These are phyloP conservation scores for Drosophila vallismaia DNA, from an alignment of 2,888 invertebrate species.

Conservation along the genomic window DNA sequence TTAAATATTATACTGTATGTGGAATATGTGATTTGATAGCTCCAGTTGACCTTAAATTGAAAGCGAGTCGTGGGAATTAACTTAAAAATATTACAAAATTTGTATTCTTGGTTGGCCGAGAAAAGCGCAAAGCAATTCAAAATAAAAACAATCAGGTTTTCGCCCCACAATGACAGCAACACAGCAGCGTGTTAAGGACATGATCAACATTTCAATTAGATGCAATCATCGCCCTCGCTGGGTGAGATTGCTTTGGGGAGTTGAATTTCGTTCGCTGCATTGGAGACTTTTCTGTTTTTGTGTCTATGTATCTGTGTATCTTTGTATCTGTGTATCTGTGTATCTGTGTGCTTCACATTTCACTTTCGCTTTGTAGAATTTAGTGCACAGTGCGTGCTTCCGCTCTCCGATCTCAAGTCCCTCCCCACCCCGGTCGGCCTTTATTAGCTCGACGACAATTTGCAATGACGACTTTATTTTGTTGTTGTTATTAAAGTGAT, in stretches of 20 bases:
- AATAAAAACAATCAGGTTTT: conserved; percentile 22
- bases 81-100: too few species aligned
- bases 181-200: conserved; percentile 75
- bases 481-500: conserved; percentile 26
- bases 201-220: conserved; percentile 80
- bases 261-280: conserved; percentile 45
- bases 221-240: conserved; percentile 63
- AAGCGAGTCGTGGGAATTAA: background rate
- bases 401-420: conserved; percentile 52
- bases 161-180: conserved; percentile 34
- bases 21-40: background rate
- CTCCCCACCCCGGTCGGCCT: conserved; percentile 52
- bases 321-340: background rate
- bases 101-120: background rate
- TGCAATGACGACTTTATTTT: conserved; percentile 69
- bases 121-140: conserved; percentile 48
- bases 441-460: conserved; percentile 73
- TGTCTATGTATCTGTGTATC: conserved; percentile 22
- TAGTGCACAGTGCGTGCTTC: conserved; percentile 72
- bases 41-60: background rate
- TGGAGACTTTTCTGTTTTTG: conserved; percentile 46
- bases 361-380: conserved; percentile 73
- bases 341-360: conserved; percentile 53
- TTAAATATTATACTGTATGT: background rate
- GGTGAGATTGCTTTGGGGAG: conserved; percentile 43